Evolutionary conservation across 2,113 vertebrate species (phyloP).

Genomic region (Syrmaticus mikado): DNA sequence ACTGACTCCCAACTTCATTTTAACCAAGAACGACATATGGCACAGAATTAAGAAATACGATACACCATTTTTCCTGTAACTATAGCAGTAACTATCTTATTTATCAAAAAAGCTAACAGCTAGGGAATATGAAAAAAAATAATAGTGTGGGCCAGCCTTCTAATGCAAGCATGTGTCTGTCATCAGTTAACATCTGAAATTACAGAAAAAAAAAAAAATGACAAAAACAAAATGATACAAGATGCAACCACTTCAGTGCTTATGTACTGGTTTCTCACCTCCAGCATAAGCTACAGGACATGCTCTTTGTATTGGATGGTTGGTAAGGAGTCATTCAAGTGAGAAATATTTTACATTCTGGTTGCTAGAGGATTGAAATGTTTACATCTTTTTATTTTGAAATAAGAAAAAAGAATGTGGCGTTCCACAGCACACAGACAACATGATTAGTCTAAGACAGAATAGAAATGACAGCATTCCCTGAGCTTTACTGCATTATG

Average conservation of each 20-base stretch:
- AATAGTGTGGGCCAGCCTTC: not conserved
- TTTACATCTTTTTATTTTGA: slow-evolving; percentile 55
- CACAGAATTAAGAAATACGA: not conserved
- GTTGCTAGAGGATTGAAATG: slow-evolving; percentile 73
- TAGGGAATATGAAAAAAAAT: not conserved
- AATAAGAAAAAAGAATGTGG: not conserved
- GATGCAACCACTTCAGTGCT: not conserved
- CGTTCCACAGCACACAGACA: not conserved
- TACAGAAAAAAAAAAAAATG: not conserved
- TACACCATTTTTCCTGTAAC: not conserved
- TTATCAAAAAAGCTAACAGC: not conserved
- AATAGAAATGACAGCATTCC: not conserved
- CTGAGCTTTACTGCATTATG: not conserved
- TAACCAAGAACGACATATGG: not conserved
- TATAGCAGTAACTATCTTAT: not conserved
- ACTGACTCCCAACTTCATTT: not conserved
- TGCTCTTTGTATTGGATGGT: slow-evolving; percentile 57
- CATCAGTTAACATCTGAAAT: slow-evolving; percentile 9
- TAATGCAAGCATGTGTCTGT: not conserved
- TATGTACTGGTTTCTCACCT: slow-evolving; percentile 3
- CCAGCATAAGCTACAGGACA: slow-evolving; percentile 45
- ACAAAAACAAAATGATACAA: not conserved
- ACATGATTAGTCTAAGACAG: not conserved
- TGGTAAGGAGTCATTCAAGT: slow-evolving; percentile 66
- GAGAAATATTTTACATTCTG: slow-evolving; percentile 78